Evolutionary conservation across 2,113 vertebrate genomes (phyloP), one percentile per base, ranked within the genome.

Genomic region (Esox niger): DNA sequence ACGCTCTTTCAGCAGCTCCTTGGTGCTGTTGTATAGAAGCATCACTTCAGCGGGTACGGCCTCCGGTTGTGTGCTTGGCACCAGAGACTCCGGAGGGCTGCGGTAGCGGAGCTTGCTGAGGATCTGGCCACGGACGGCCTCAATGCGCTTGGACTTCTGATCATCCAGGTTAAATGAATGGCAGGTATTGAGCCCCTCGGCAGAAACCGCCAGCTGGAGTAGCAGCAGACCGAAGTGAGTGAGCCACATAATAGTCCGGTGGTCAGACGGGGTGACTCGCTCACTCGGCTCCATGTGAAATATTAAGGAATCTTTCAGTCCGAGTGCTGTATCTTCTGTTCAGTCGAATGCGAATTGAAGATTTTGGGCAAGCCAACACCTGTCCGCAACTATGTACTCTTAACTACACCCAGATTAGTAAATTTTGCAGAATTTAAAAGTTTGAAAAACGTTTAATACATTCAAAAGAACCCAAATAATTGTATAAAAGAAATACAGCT

Each of bases 91-190:
- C 43, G 97, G 97, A 65, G 96, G 95, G 69, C 92, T 95, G 82
- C 94, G 94, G 88, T 98, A 95, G 83, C 97, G 96, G 63, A 99
- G 93, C 78, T 99, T 99, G 90, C 97, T 98, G 77, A 99, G 89
- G 84, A 99, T 99, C 88, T 99, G 97, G 0, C 97, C 97, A 76
- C 97, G 95, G 78, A 99, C 96, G 5, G 97, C 97, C 86, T 98
- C 95, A 85, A 99, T 98, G 90, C 97, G 93, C 88, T 97, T 97
- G 27, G 95, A 94, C 93, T 96, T 98, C 79, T 98, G 97, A 84
- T 95, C 94, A 78, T 98, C 95, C 94, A 98, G 93, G 83, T 97
- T 95, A 80, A 98, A 94, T 68, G 94, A 95, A 84, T 95, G 96
- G 85, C 97, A 99, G 87, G 96, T 98, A 90, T 96, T 98, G 87